Percentiles rank a stretch among this genome's conserved stretches.
Evolutionary conservation across 2,888 invertebrate genomes (phyloP).

Genomic region (Leucania comma): DNA sequence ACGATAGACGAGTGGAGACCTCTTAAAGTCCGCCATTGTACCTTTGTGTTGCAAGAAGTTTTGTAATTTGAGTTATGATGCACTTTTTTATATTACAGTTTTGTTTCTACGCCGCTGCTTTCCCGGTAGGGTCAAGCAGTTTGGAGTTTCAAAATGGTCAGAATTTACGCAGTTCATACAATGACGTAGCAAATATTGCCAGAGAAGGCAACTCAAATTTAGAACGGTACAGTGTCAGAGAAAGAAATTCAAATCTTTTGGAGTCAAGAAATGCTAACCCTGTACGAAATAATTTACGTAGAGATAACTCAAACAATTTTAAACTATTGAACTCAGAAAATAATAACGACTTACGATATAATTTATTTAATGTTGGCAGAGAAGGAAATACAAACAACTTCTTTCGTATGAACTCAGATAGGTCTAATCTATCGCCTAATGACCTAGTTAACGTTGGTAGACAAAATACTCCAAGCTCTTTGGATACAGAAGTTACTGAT

Average conservation of each 20-base stretch:
- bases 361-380: neutral
- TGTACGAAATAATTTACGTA: neutral
- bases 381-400: constrained; percentile 7
- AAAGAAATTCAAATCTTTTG: neutral
- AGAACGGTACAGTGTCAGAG: neutral
- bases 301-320: neutral
- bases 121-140: neutral
- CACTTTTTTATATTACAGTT: constrained; percentile 12
- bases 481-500: neutral
- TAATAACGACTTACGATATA: neutral
- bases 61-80: neutral
- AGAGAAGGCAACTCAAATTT: neutral
- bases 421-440: neutral
- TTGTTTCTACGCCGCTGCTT: constrained; percentile 2
- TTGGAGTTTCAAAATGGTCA: neutral
- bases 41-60: too few relatives aligned
- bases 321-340: neutral
- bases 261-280: neutral
- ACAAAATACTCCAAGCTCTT: neutral
- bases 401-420: neutral
- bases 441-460: neutral
- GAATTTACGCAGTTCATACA: neutral
- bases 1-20: too few relatives aligned
- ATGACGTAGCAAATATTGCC: neutral
- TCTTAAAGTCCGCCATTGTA: too few relatives aligned